Evolutionary conservation across 2,797 vertebrate genomes (phyloP), one percentile per base, ranked within the genome.

Genomic region (Eremophila alpestris): DNA sequence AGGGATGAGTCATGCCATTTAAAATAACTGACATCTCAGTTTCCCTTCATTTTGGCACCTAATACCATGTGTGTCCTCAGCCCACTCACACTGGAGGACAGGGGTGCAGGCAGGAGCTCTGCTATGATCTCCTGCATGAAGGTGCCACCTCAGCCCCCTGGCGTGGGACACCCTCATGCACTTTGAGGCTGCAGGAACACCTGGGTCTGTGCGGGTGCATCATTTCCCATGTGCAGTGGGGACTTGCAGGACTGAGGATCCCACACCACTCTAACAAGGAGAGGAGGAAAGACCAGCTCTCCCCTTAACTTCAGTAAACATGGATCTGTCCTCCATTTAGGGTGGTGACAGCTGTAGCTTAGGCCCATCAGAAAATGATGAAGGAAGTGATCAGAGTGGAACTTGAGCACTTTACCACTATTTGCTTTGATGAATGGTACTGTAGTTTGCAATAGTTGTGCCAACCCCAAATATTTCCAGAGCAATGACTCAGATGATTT

Each of bases 21-120:
- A 90, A 93, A 95, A 93, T 89, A 95, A 87, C 94, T 82, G 88
- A 93, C 88, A 74, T 36, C 74, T 56, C 73, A 82, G 86, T 27
- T 82, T 81, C 63, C 83, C 67, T 84, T 74, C 55, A 54, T 30
- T 64, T 55, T 84, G 83, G 85, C 88, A 84, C 48, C 88, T 79
- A 84, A 59, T 80, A 91, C 59, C 8, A 10, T 3, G 12, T 1
- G 0, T 26, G 59, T 73, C 91, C 77, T 93, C 83, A 55, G 48
- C 74, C 67, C 70, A 63, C 85, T 82, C 83, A 38, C 2, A 38
- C 6, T 43, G 75, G 60, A 76, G 45, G 70, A 63, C 8, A 51
- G 0, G 2, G 55, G 26, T n/a, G 29, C 6, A 59, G 83, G 77
- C 46, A 83, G 54, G 22, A 90, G 70, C 34, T 79, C 34, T 86